Evolutionary conservation across 2,113 vertebrate genomes (phyloP), one percentile per base, ranked within the genome.

Genomic region (Hiodon alosoides): DNA sequence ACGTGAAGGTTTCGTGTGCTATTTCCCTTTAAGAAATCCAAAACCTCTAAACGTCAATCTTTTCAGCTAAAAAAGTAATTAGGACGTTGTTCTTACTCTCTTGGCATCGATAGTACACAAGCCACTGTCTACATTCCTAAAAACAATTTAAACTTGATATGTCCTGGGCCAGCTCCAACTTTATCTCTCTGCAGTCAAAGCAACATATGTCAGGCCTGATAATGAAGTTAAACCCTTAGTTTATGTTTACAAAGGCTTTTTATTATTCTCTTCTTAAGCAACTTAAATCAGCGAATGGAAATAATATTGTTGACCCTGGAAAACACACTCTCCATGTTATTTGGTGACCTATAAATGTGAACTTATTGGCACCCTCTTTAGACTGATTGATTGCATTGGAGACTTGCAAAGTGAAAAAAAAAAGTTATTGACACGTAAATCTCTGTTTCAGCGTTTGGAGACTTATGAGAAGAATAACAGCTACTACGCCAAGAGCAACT

Each of bases 311-410:
- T 80, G 81, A 78, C 80, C 71, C 68, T 9, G 31, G 86, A 82
- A 89, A 89, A 77, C 68, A 10, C 65, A 90, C 76, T 81, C 80
- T 5, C 73, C 67, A 76, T 80, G 80, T 70, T 73, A 31, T 31
- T 31, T 31, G 31, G 31, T 55, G 62, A 77, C 77, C 71, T 65
- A 76, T 16, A 57, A 78, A 80, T 78, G 80, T 82, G 82, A 84
- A 88, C 80, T 78, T 87, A 88, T 85, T 89, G 89, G 85, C 85
- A 89, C 85, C 79, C 62, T 81, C 81, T 84, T 81, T 80, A 70
- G 71, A 75, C 76, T 85, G 86, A 90, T 87, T 89, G 84, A 89
- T 90, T 83, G 83, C 77, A 77, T 76, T 10, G 80, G 81, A 77
- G 76, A 69, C 69, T 57, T 16, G 69, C 68, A 74, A 51, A 55